Evolutionary conservation across 2,888 invertebrate genomes (phyloP).

Genomic region (Candidula unifasciata): DNA sequence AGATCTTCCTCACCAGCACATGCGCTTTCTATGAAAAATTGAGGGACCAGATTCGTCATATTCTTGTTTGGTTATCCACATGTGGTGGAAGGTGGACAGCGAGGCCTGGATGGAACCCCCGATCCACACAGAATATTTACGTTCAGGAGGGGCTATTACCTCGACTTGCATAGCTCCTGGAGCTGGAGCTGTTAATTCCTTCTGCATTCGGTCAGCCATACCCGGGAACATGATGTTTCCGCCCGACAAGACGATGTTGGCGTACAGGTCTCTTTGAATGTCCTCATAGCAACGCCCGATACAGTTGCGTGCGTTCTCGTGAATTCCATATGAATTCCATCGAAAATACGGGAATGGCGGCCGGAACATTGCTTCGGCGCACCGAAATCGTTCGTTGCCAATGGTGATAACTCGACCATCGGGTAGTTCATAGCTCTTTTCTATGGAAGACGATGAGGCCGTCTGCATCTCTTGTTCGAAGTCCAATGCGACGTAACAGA

Average conservation of each 20-base stretch:
- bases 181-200: slow-evolving; percentile 92
- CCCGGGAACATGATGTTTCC: slow-evolving; percentile 97
- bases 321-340: slow-evolving; percentile 74
- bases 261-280: slow-evolving; percentile 69
- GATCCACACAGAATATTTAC: slow-evolving; percentile 80
- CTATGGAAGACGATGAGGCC: slow-evolving; percentile 90
- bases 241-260: slow-evolving; percentile 87
- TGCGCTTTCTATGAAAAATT: neutral
- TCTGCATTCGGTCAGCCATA: slow-evolving; percentile 98
- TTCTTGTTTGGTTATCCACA: slow-evolving; percentile 63
- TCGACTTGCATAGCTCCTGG: slow-evolving; percentile 84
- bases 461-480: slow-evolving; percentile 92
- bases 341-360: slow-evolving; percentile 75
- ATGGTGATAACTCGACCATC: slow-evolving; percentile 76
- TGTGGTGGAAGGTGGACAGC: slow-evolving; percentile 83
- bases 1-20: too few relatives aligned
- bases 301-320: slow-evolving; percentile 68
- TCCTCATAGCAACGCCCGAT: slow-evolving; percentile 71
- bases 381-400: slow-evolving; percentile 73
- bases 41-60: slow-evolving; percentile 14
- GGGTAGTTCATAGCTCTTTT: slow-evolving; percentile 86
- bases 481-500: slow-evolving; percentile 89
- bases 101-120: slow-evolving; percentile 73
- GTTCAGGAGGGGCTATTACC: slow-evolving; percentile 88
- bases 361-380: slow-evolving; percentile 68